These are phyloP conservation scores for Microtus pennsylvanicus DNA, from an alignment of 2,113 vertebrate species.

Conservation along the genomic window DNA sequence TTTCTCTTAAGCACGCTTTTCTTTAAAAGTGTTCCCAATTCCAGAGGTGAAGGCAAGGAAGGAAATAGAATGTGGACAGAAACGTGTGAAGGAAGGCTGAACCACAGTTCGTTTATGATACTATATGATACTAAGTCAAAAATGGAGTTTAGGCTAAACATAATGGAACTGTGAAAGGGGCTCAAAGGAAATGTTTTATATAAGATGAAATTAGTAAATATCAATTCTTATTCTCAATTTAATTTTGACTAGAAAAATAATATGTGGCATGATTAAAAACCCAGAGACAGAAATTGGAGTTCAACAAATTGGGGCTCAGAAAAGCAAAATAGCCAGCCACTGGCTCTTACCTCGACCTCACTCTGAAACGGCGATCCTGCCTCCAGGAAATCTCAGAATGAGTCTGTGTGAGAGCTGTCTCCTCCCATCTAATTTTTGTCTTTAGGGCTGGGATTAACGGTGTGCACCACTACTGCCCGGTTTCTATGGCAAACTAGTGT, in stretches of 20 bases:
- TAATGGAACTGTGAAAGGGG: background rate
- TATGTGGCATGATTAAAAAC: too few species aligned
- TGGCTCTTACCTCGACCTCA: too few species aligned
- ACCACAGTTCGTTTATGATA: background rate
- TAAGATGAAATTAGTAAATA: constrained; percentile 20
- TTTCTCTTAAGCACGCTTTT: background rate
- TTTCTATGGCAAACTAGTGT: too few species aligned
- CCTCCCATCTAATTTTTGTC: too few species aligned
- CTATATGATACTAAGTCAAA: background rate
- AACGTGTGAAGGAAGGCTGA: background rate
- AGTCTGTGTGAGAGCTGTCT: too few species aligned
- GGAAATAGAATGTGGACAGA: background rate
- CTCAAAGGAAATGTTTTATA: constrained; percentile 16
- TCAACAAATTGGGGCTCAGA: too few species aligned
- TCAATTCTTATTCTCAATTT: constrained; percentile 5
- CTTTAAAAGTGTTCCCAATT: background rate
- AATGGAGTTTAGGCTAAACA: background rate
- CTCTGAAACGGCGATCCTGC: too few species aligned
- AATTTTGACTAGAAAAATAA: background rate
- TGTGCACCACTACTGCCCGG: too few species aligned
- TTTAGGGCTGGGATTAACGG: too few species aligned
- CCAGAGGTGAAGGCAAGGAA: background rate
- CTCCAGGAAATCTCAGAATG: too few species aligned
- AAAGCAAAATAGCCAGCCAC: too few species aligned
- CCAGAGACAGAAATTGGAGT: too few species aligned